A percentile compares a stretch with the other conserved stretches of the same genome.
These are phyloP conservation scores for Sepiola atlantica DNA, from an alignment of 2,888 invertebrate species.

Conservation along the genomic window DNA sequence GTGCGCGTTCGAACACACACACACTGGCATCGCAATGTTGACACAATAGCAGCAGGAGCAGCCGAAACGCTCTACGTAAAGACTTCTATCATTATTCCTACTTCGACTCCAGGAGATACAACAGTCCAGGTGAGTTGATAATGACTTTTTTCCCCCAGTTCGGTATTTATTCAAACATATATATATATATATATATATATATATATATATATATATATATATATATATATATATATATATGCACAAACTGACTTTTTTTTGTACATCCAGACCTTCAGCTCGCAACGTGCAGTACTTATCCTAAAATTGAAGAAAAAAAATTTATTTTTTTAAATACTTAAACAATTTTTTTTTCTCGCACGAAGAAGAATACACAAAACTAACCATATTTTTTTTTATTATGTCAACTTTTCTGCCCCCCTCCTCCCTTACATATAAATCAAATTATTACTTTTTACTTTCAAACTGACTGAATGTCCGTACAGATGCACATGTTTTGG, in stretches of 20 bases:
- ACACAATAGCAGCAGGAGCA: constrained; percentile 32
- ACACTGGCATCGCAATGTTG: not conserved
- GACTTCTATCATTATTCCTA: constrained; percentile 23
- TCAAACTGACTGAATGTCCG: too few species aligned
- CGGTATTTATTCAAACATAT: not conserved
- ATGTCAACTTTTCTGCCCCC: not conserved
- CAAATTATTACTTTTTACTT: too few species aligned
- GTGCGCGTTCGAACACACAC: not conserved
- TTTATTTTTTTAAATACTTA: too few species aligned
- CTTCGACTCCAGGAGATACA: constrained; percentile 22
- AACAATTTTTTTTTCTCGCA: not conserved
- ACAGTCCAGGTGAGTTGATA: constrained; percentile 32
- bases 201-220: not conserved
- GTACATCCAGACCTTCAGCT: not conserved
- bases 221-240: not conserved
- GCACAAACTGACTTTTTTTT: not conserved
- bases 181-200: not conserved
- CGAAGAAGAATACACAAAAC: not conserved
- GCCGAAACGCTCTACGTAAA: not conserved
- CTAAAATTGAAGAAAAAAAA: not conserved
- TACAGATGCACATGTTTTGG: not conserved
- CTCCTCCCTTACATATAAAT: too few species aligned
- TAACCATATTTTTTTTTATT: not conserved
- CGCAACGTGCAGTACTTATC: not conserved
- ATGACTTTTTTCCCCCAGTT: not conserved